These are phyloP conservation scores for Dasysyrphus albostriatus DNA, from an alignment of 2,888 invertebrate species.

Conservation along the genomic window DNA sequence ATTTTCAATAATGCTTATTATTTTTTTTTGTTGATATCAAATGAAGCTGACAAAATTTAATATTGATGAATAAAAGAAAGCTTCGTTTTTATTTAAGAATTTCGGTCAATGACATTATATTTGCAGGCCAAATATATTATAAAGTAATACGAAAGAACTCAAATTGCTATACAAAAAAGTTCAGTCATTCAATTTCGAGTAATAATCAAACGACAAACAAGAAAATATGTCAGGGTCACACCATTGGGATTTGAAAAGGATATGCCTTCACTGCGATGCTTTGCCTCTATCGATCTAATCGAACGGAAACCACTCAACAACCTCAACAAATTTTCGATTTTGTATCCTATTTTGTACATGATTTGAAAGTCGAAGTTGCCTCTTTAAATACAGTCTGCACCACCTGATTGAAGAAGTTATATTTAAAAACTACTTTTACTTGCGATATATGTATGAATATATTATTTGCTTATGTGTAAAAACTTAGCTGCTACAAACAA, in stretches of 20 bases:
- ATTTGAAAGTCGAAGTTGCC: neutral
- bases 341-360: slow-evolving; percentile 15
- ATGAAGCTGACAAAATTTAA: no score
- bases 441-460: no score
- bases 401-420: neutral
- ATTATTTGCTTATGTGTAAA: no score
- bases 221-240: slow-evolving; percentile 22
- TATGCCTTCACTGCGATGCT: neutral
- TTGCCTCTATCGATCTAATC: slow-evolving; percentile 14
- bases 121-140: no score
- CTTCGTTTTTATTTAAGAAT: no score
- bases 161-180: neutral
- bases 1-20: no score
- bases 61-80: no score
- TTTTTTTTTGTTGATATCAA: no score
- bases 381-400: neutral
- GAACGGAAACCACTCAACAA: slow-evolving; percentile 28
- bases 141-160: no score
- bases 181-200: neutral
- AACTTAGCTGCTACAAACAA: no score
- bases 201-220: neutral
- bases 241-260: neutral
- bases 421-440: no score
- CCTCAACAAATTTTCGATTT: slow-evolving; percentile 14
- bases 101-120: no score